Base-by-base conservation (phyloP, 1,140 invertebrate genomes). In the Lordiphosa collinella region DNA sequence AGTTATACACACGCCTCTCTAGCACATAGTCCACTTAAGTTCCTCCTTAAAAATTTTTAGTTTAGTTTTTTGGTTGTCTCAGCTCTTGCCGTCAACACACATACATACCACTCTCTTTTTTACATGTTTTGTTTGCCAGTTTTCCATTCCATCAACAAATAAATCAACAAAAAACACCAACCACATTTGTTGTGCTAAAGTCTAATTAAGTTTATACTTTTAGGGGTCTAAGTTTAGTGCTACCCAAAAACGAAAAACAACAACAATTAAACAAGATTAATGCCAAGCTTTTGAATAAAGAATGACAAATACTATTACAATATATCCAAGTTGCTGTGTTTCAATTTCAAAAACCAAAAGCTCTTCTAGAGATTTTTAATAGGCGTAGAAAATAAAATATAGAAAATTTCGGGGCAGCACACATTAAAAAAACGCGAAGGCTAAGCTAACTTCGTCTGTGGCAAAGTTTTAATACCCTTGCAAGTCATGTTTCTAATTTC, bases 161-260 rank as follows among this genome's bases (percentile, higher is more conserved):
- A 49, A 25, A 49, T 22, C 18, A 29, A 36, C 32, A 8, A 9
- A 48, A 22, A 22, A 49, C 25, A 64, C 36, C 32, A 22, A 57
- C 36, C 49, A 47, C 32, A 37, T 40, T 29, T 48, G n/a, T 41
- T 69, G 51, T 69, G 65, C 60, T 69, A 64, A 66, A 59, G 48
- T 72, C 37, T 22, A 70, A 40, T 70, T 76, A 78, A 67, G 64
- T 64, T 25, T 44, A 25, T 79, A 79, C 64, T 60, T 64, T 59
- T 72, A 78, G 44, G 32, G 63, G 54, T 59, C 48, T 66, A n/a
- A n/a, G n/a, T n/a, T 3, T 22, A 44, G 43, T n/a, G 40, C 29
- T 49, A 25, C 53, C 63, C 53, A 18, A 7, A 37, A 18, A 49
- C 22, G 4, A 22, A 64, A 52, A 40, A 32, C 37, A 34, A 41